Evolutionary conservation across 2,888 invertebrate genomes (phyloP).

Genomic region (Clitarchus hookeri): DNA sequence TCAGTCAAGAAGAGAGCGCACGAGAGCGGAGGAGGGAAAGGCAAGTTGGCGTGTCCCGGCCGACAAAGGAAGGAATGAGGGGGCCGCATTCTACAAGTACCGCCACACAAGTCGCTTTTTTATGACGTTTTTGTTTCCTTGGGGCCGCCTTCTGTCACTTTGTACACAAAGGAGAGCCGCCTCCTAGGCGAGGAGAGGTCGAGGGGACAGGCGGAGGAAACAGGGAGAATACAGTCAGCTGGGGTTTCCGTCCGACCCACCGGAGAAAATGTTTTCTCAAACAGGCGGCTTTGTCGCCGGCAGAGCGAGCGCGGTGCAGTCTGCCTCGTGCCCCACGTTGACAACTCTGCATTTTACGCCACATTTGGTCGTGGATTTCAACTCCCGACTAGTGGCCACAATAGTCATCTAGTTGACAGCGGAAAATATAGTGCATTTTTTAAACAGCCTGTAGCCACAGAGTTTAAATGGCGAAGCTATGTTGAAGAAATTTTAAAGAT

Average conservation of each 20-base stretch:
- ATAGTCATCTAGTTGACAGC: too few relatives aligned
- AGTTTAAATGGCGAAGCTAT: too few relatives aligned
- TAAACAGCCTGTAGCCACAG: too few relatives aligned
- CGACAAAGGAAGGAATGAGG: neutral
- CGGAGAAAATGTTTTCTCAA: neutral
- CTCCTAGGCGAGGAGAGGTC: neutral
- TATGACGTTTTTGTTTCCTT: slow-evolving; percentile 5
- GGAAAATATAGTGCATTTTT: too few relatives aligned
- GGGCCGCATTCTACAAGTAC: neutral
- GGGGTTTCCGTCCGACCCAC: neutral
- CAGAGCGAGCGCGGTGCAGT: neutral
- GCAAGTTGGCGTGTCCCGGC: neutral
- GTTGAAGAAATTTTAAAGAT: too few relatives aligned
- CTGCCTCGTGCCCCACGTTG: too few relatives aligned
- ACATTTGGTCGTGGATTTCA: too few relatives aligned
- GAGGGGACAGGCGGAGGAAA: neutral
- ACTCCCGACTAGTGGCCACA: too few relatives aligned
- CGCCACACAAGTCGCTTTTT: slow-evolving; percentile 3
- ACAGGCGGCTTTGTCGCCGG: neutral
- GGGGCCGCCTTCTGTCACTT: slow-evolving; percentile 6
- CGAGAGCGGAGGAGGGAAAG: neutral
- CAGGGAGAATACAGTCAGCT: slow-evolving; percentile 6
- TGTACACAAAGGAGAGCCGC: slow-evolving; percentile 5
- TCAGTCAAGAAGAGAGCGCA: neutral
- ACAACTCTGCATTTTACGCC: too few relatives aligned